Conservation (phyloP, 2,888 invertebrate species). For the Cheilosia impressa region DNA sequence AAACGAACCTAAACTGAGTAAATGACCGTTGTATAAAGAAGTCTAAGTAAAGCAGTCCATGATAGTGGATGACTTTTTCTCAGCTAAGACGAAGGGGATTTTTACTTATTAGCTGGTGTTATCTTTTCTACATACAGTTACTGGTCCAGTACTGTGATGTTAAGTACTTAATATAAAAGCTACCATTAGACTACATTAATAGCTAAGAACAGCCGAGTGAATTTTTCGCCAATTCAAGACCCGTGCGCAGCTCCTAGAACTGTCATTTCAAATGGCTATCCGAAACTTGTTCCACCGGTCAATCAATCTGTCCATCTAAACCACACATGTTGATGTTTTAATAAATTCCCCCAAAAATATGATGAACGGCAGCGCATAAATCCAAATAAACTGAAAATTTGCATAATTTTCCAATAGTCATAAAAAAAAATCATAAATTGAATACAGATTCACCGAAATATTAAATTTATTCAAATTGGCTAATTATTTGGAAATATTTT, state of each 20-base stretch:
- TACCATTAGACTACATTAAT: too few species aligned
- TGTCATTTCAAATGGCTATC: neutral
- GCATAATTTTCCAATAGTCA: conserved; percentile 55
- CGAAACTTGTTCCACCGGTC: neutral
- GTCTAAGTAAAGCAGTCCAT: too few species aligned
- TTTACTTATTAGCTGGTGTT: too few species aligned
- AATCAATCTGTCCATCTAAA: neutral
- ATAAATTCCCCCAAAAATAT: conserved; percentile 27
- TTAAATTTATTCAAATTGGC: conserved; percentile 39
- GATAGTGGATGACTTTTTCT: too few species aligned
- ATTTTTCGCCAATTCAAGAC: neutral
- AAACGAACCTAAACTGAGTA: too few species aligned
- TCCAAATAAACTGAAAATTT: conserved; percentile 19
- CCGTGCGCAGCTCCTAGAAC: neutral
- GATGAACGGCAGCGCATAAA: conserved; percentile 23
- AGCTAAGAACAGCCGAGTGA: too few species aligned
- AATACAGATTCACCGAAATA: too few species aligned
- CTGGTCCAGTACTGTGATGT: too few species aligned
- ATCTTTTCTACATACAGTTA: too few species aligned
- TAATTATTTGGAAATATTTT: conserved; percentile 26
- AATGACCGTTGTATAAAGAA: too few species aligned
- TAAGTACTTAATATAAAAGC: too few species aligned
- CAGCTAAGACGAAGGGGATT: too few species aligned
- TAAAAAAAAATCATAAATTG: conserved; percentile 24
- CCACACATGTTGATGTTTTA: conserved; percentile 13